Conservation (phyloP, 1,140 invertebrate species). For the Drosophila biarmipes region DNA sequence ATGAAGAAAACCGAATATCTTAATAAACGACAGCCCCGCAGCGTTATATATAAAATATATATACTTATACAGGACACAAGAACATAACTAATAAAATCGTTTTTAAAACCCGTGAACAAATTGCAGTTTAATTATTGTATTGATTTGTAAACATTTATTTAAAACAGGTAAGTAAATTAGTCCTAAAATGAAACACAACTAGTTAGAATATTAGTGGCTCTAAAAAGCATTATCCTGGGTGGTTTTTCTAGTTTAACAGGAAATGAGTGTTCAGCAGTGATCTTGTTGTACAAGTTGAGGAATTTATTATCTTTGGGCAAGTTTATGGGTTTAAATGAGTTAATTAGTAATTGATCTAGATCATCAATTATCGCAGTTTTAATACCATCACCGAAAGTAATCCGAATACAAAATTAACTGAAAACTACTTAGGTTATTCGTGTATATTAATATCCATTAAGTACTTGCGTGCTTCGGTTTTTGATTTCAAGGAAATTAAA, state of each 20-base stretch:
- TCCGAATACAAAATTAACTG: neutral
- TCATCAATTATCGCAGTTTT: neutral
- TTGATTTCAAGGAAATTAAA: neutral
- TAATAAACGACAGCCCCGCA: slow-evolving; percentile 45
- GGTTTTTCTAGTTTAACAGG: neutral
- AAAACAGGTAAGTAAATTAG: slow-evolving; percentile 26
- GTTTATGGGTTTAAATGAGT: neutral
- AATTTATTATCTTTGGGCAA: slow-evolving; percentile 1
- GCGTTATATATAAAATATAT: slow-evolving; percentile 52
- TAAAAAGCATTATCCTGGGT: neutral
- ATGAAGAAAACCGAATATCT: slow-evolving; percentile 37
- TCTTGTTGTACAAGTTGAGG: neutral
- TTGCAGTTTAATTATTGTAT: slow-evolving; percentile 2
- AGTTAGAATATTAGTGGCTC: neutral
- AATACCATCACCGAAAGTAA: neutral
- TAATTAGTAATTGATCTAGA: neutral
- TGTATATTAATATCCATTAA: slow-evolving; percentile 26
- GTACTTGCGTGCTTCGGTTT: slow-evolving; percentile 12
- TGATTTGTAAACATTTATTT: slow-evolving; percentile 43
- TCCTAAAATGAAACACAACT: neutral
- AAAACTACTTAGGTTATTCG: slow-evolving; percentile 6
- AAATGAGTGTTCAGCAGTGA: too few species aligned
- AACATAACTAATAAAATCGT: slow-evolving; percentile 78
- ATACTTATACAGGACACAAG: slow-evolving; percentile 57
- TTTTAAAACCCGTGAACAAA: slow-evolving; percentile 64